Conservation (phyloP, 2,888 invertebrate species). For the Diplazon laetatorius region DNA sequence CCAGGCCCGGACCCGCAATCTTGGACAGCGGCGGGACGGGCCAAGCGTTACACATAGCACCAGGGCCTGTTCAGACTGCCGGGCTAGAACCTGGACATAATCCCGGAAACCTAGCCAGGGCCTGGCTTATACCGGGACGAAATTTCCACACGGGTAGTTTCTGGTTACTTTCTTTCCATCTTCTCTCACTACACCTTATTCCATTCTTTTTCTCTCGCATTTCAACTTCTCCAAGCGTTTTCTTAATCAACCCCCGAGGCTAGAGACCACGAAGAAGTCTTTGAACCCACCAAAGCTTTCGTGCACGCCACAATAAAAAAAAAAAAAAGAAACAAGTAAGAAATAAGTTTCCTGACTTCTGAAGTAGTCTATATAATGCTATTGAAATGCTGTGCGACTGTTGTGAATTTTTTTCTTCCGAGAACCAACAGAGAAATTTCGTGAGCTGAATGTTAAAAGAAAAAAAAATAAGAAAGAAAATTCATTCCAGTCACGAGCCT, state of each 20-base stretch:
- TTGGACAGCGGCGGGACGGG: too few relatives aligned
- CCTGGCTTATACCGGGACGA: too few relatives aligned
- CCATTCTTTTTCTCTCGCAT: not conserved
- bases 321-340: not conserved
- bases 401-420: conserved; percentile 17
- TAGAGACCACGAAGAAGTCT: not conserved
- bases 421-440: conserved; percentile 24
- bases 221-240: conserved; percentile 24
- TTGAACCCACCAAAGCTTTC: not conserved
- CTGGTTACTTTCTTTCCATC: conserved; percentile 11
- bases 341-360: not conserved
- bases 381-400: conserved; percentile 5
- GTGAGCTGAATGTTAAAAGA: not conserved
- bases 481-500: conserved; percentile 30
- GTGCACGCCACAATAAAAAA: not conserved
- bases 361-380: conserved; percentile 5
- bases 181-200: not conserved
- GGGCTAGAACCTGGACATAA: too few relatives aligned
- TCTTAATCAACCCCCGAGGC: conserved; percentile 7
- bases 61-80: too few relatives aligned
- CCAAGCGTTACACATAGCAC: too few relatives aligned
- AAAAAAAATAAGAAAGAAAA: not conserved
- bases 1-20: too few relatives aligned
- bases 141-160: too few relatives aligned
- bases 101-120: too few relatives aligned